Percentiles rank a stretch among this genome's conserved stretches.
Conservation (phyloP, 2,888 invertebrate genomes). For the Orchesellides sinensis region DNA sequence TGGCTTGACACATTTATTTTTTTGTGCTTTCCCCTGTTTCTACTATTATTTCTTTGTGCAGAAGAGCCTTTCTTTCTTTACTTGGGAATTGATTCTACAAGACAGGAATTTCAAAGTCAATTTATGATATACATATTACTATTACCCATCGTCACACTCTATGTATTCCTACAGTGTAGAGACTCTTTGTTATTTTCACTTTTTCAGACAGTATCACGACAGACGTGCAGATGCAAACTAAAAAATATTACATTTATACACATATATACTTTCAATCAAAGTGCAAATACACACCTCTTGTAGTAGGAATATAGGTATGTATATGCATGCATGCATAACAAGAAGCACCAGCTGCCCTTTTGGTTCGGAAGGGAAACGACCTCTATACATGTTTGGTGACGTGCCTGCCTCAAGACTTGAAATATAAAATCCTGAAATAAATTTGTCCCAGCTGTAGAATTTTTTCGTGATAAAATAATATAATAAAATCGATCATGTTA, state of each 20-base stretch:
- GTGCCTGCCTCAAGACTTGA: not conserved
- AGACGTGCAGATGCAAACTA: too few relatives aligned
- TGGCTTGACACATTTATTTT: conserved; percentile 43
- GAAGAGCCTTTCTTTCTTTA: not conserved
- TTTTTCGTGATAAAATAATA: conserved; percentile 15
- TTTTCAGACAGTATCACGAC: too few relatives aligned
- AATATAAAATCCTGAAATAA: not conserved
- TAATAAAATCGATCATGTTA: conserved; percentile 48
- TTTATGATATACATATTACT: conserved; percentile 37
- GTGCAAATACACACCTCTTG: too few relatives aligned
- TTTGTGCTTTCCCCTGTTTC: not conserved
- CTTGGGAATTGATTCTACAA: conserved; percentile 51
- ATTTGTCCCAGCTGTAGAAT: conserved; percentile 23
- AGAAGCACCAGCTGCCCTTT: conserved; percentile 35
- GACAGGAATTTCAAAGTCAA: conserved; percentile 56
- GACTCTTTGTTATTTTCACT: too few relatives aligned
- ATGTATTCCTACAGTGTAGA: too few relatives aligned
- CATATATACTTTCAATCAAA: too few relatives aligned
- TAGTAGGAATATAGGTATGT: too few relatives aligned
- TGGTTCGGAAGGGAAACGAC: conserved; percentile 9
- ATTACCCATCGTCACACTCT: too few relatives aligned
- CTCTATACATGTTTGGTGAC: not conserved
- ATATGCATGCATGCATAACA: too few relatives aligned
- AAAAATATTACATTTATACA: too few relatives aligned
- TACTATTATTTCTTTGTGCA: not conserved